phyloP scores from a whole-genome alignment of 92 coral and sea anemone species.

The Porites rus region DNA sequence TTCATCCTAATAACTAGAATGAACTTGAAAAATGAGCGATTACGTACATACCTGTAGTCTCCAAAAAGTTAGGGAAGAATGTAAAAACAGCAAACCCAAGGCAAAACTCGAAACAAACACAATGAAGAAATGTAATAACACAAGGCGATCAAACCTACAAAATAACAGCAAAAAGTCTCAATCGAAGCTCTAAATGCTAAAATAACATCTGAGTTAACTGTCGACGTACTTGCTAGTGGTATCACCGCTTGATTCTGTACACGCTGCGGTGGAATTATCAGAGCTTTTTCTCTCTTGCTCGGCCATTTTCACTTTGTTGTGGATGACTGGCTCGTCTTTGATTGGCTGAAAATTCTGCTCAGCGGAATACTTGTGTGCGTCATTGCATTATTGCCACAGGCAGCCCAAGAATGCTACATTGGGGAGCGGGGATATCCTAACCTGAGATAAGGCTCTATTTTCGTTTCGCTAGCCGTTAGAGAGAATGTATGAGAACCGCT shows the following conservation, averaged over 20 bases:
- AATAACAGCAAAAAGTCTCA: neutral
- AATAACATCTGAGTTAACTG: neutral
- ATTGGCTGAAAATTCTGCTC: conserved; percentile 47
- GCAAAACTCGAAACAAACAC: conserved; percentile 89
- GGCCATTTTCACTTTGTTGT: conserved; percentile 70
- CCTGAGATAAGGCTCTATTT: no score
- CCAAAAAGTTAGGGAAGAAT: conserved; percentile 92
- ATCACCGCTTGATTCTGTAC: conserved; percentile 62
- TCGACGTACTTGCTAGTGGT: conserved; percentile 44
- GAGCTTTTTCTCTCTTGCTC: conserved; percentile 49
- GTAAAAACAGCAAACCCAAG: conserved; percentile 82
- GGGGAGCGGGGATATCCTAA: neutral
- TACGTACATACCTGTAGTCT: conserved; percentile 72
- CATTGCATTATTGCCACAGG: neutral
- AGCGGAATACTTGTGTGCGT: conserved; percentile 42
- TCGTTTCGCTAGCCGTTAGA: no score
- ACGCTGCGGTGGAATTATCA: conserved; percentile 46
- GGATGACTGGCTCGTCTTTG: conserved; percentile 47
- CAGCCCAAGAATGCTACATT: neutral
- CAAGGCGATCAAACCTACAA: conserved; percentile 81
- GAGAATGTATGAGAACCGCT: no score
- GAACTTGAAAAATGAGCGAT: neutral
- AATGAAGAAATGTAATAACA: conserved; percentile 84
- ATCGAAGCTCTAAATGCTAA: neutral
- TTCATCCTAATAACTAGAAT: neutral